Evolutionary conservation across 2,797 vertebrate genomes (phyloP).

Genomic region (Phylloscopus collybita): DNA sequence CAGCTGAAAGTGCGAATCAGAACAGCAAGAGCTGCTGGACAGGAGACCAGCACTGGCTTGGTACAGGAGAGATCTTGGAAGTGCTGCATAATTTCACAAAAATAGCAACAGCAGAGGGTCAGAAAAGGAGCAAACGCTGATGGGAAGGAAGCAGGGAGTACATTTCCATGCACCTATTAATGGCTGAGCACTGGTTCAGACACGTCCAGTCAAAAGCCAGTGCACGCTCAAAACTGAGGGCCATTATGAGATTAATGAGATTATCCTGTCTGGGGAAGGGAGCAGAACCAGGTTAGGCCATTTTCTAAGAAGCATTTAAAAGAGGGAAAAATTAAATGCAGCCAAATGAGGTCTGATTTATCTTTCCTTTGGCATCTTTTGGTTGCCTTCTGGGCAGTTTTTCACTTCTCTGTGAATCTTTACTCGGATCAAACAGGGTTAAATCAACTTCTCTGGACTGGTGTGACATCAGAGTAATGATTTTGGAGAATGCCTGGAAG

Average conservation of each 20-base stretch:
- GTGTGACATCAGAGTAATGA: background rate
- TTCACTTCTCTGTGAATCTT: background rate
- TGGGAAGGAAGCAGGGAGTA: background rate
- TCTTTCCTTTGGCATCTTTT: background rate
- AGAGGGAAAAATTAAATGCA: background rate
- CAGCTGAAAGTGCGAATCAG: background rate
- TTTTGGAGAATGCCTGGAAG: background rate
- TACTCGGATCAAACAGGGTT: background rate
- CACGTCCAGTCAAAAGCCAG: conserved; percentile 12
- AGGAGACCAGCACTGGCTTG: background rate
- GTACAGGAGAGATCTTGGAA: background rate
- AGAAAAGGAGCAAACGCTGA: background rate
- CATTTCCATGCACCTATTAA: background rate
- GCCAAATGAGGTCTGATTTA: background rate
- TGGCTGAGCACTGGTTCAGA: background rate
- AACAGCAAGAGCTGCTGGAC: background rate
- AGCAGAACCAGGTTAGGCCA: conserved; percentile 47
- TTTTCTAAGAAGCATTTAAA: background rate
- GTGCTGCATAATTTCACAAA: background rate
- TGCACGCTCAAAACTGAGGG: conserved; percentile 11
- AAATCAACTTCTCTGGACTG: background rate
- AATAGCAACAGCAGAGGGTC: background rate
- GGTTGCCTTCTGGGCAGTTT: background rate
- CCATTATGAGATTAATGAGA: conserved; percentile 55
- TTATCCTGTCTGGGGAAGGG: conserved; percentile 56